phyloP scores from a whole-genome alignment of 1,140 invertebrate genomes.

The Antheraea pernyi region DNA sequence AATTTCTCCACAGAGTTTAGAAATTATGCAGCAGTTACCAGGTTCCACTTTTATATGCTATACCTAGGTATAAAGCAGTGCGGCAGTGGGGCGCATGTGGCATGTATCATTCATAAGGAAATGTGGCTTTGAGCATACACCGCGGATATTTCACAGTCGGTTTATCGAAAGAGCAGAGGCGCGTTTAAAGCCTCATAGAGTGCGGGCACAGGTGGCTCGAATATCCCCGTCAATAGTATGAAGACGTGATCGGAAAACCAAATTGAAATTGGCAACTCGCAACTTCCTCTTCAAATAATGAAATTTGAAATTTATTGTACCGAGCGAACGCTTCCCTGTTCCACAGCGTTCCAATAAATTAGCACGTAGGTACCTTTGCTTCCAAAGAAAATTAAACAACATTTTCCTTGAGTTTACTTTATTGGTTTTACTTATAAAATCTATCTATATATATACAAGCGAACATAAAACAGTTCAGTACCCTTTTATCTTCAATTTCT shows the following conservation, averaged over 20 bases:
- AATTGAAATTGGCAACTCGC: conserved; percentile 70
- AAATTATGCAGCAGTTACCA: conserved; percentile 55
- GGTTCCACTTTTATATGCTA: conserved; percentile 37
- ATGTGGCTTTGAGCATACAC: conserved; percentile 59
- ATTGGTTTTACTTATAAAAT: too few species aligned
- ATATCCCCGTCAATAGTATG: conserved; percentile 75
- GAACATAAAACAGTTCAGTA: too few species aligned
- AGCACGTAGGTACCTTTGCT: conserved; percentile 39
- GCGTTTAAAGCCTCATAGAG: conserved; percentile 76
- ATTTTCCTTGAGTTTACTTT: conserved; percentile 31
- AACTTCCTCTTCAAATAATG: conserved; percentile 76
- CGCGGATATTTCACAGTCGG: conserved; percentile 75
- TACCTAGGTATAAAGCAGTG: conserved; percentile 10
- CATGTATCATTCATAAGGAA: conserved; percentile 77
- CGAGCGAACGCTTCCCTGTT: conserved; percentile 59
- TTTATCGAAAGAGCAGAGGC: conserved; percentile 71
- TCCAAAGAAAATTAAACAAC: conserved; percentile 37
- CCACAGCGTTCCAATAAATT: conserved; percentile 55
- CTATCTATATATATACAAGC: too few species aligned
- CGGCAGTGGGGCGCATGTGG: conserved; percentile 37
- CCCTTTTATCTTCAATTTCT: too few species aligned
- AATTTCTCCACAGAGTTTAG: not conserved
- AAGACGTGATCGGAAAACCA: conserved; percentile 74
- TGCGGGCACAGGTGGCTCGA: conserved; percentile 73
- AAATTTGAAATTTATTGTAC: conserved; percentile 74